Evolutionary conservation across 2,888 invertebrate species (phyloP), one percentile per base, ranked within the genome.

Genomic region (Oscheius sp.): DNA sequence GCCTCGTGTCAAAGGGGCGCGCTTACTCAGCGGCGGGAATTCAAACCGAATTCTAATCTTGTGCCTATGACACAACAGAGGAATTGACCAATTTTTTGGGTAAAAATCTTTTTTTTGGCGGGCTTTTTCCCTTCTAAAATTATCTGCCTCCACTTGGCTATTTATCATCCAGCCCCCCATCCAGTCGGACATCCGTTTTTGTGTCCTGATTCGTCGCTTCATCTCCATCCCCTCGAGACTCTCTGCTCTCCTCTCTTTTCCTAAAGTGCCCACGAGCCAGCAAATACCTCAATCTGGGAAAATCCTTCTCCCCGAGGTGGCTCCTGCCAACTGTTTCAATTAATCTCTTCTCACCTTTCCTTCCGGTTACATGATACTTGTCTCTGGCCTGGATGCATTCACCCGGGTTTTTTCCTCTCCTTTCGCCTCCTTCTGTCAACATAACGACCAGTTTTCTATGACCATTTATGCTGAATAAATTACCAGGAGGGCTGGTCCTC

Each of bases 211-310:
- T 59, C 35, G 59, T 43, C 43, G 43, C 18, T 55, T 55, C 55
- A 55, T 55, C 21, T 25, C 21, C 9, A 6, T 1, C 41, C 61
- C 43, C 61, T 21, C 43, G 61, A 23, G 61, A 43, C 7, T 27
- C 29, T 35, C 27, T 35, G 58, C 29, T 3, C 7, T 1, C 29
- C 18, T n/a, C n/a, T 49, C 49, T 49, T 49, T 18, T 49, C 49
- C 49, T 18, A 49, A 49, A 35, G 35, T 49, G 49, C 49, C 23
- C 23, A 25, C 21, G 43, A 23, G 43, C 52, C 52, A 49, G 49
- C 66, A 66, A 66, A 66, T 52, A 66, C 49, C 66, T 66, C 66
- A 66, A 66, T 66, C 66, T 66, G 66, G 52, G 66, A 66, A 52
- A 49, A 66, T 66, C 52, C 66, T 35, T 9, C 35, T 9, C 9